These are phyloP conservation scores for Reticulitermes speratus DNA, from an alignment of 1,140 invertebrate species.

Conservation along the genomic window DNA sequence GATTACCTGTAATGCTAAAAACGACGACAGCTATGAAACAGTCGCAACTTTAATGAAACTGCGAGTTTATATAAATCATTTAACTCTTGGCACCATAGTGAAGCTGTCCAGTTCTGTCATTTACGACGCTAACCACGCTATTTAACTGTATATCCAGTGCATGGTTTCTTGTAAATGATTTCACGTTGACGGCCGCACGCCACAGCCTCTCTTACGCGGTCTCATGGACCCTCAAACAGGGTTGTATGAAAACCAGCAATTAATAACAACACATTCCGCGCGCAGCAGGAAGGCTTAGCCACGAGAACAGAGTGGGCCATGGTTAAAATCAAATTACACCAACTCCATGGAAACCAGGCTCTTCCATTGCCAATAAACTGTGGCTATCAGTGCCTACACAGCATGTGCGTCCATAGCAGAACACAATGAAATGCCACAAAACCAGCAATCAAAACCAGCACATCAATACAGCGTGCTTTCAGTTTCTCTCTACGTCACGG, in stretches of 20 bases:
- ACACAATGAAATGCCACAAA: constrained; percentile 10
- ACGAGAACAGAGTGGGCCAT: background rate
- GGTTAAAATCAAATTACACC: constrained; percentile 13
- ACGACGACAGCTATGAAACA: background rate
- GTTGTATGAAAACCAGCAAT: background rate
- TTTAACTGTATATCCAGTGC: background rate
- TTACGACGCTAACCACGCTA: background rate
- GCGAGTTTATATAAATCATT: background rate
- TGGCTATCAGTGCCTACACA: background rate
- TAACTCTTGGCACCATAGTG: background rate
- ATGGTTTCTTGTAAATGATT: background rate
- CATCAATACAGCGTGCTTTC: background rate
- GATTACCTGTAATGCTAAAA: too few species aligned
- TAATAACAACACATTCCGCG: background rate
- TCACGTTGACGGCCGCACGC: background rate
- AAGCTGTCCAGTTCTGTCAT: background rate
- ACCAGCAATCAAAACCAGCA: constrained; percentile 1
- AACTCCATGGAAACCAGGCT: background rate
- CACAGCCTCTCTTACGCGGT: background rate
- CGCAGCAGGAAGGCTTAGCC: background rate
- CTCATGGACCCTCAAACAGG: background rate
- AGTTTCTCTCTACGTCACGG: background rate
- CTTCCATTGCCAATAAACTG: background rate
- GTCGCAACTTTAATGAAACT: background rate
- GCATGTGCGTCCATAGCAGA: background rate